phyloP scores from a whole-genome alignment of 2,888 invertebrate species.

The Megastigmus dorsalis region DNA sequence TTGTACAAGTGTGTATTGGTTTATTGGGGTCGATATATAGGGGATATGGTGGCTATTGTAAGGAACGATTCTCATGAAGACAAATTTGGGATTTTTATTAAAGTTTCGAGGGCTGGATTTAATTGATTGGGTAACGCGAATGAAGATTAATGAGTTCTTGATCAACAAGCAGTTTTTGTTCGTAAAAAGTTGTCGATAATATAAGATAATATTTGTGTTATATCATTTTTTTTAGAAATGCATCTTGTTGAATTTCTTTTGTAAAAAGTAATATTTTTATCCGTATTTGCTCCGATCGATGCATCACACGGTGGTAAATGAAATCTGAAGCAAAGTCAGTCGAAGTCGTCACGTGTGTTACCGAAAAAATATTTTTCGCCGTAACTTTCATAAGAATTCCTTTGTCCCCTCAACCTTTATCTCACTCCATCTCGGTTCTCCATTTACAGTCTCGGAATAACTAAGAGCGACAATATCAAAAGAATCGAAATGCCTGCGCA shows the following conservation, averaged over 20 bases:
- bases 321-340: background rate
- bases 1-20: background rate
- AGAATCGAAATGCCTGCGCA: conserved; percentile 15
- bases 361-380: conserved; percentile 14
- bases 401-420: conserved; percentile 6
- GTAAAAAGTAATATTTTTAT: no score
- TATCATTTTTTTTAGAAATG: no score
- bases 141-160: background rate
- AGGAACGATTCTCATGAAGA: background rate
- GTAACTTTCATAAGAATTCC: conserved; percentile 5
- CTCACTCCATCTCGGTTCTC: conserved; percentile 1
- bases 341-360: background rate
- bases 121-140: background rate
- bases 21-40: background rate
- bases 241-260: no score
- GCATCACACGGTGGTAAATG: no score
- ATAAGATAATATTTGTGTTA: no score
- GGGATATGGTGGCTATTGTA: background rate
- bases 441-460: conserved; percentile 4
- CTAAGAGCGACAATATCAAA: background rate
- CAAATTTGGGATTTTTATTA: conserved; percentile 1
- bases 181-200: no score
- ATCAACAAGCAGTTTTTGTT: background rate
- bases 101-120: background rate
- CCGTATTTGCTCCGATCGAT: no score